These are phyloP conservation scores for Cynodonichthys magdalenae DNA, from an alignment of 2,797 vertebrate genomes.

Conservation along the genomic window DNA sequence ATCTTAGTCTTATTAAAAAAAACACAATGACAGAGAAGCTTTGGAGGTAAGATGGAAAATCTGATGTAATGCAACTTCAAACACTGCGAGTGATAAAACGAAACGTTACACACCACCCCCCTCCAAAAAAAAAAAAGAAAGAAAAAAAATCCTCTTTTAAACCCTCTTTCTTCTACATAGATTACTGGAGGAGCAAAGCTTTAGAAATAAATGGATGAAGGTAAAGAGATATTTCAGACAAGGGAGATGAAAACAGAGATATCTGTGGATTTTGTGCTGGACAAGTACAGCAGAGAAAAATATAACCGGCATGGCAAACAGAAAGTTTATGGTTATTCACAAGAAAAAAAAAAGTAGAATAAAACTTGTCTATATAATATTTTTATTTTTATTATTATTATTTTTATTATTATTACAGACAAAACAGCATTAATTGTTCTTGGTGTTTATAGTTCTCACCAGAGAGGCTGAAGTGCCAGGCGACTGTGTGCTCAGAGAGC, in stretches of 20 bases:
- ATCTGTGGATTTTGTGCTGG: constrained; percentile 11
- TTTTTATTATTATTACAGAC: constrained; percentile 26
- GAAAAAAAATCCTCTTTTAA: constrained; percentile 40
- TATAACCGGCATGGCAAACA: constrained; percentile 14
- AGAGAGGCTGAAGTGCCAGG: constrained; percentile 47
- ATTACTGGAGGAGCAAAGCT: constrained; percentile 43
- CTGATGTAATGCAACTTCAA: constrained; percentile 74
- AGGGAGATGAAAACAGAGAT: constrained; percentile 3
- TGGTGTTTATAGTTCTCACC: constrained; percentile 43
- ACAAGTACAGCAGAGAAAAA: constrained; percentile 9
- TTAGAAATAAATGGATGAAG: constrained; percentile 39
- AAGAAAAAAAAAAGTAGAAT: constrained; percentile 12
- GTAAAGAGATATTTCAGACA: constrained; percentile 29
- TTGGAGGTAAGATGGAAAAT: constrained; percentile 54
- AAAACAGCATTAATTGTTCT: constrained; percentile 46
- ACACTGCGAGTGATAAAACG: constrained; percentile 61
- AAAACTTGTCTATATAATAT: constrained; percentile 3
- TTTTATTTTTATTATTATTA: background rate
- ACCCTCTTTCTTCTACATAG: constrained; percentile 49
- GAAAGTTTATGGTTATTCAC: constrained; percentile 8
- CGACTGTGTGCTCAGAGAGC: constrained; percentile 53
- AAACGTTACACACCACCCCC: constrained; percentile 59
- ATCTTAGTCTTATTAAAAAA: constrained; percentile 25
- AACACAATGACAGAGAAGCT: constrained; percentile 47
- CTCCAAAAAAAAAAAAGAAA: too few species aligned